Percentiles rank a stretch among this genome's conserved stretches.
phyloP scores from a whole-genome alignment of 2,113 vertebrate genomes.

The Menidia beryllina region DNA sequence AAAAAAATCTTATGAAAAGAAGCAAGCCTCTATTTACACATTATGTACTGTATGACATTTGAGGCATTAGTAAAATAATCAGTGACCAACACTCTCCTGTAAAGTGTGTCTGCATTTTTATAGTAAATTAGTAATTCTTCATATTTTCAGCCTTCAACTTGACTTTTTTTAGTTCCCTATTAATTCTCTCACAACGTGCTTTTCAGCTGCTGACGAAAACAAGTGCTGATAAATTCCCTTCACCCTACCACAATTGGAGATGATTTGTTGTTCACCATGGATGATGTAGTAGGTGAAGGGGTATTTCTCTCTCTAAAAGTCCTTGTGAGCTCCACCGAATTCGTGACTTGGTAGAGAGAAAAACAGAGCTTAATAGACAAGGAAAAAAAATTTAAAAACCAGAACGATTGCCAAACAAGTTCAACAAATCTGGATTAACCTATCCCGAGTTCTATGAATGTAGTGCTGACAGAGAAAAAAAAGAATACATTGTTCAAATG shows the following conservation, averaged over 20 bases:
- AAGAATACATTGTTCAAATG: too few relatives aligned
- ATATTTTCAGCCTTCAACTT: not conserved
- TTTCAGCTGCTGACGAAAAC: not conserved
- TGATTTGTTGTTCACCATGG: not conserved
- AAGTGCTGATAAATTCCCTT: not conserved
- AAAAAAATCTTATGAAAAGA: too few relatives aligned
- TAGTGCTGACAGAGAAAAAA: not conserved
- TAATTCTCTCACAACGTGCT: not conserved
- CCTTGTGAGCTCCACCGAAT: not conserved
- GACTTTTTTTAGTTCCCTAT: not conserved
- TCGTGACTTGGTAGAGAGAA: not conserved
- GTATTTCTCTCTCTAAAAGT: not conserved
- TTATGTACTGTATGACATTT: too few relatives aligned
- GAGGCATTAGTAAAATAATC: too few relatives aligned
- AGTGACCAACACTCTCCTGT: too few relatives aligned
- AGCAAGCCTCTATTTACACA: too few relatives aligned
- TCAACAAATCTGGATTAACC: not conserved
- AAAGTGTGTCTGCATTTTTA: not conserved
- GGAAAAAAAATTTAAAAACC: not conserved
- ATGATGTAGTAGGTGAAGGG: not conserved
- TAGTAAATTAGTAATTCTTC: not conserved
- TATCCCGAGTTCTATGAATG: too few relatives aligned
- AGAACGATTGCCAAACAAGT: not conserved
- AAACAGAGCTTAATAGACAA: not conserved
- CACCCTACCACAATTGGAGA: not conserved